phyloP scores from a whole-genome alignment of 2,888 invertebrate genomes.

The Oligia strigilis region DNA sequence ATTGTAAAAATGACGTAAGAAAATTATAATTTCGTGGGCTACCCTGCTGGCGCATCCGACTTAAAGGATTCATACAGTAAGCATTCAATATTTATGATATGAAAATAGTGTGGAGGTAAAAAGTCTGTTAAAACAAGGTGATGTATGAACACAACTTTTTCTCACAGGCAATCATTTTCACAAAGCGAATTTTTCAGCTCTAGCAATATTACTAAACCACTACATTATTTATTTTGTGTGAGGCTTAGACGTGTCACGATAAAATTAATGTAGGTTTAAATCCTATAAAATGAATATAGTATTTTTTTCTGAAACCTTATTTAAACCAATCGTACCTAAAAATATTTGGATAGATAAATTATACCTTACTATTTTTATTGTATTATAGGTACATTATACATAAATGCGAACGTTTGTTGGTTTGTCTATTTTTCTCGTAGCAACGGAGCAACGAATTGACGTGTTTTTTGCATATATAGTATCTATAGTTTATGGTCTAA shows the following conservation, averaged over 20 bases:
- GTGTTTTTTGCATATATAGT: background rate
- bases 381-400: background rate
- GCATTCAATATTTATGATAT: slow-evolving; percentile 39
- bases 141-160: background rate
- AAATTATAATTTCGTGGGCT: background rate
- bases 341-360: background rate
- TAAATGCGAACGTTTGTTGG: background rate
- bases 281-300: background rate
- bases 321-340: background rate
- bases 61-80: slow-evolving; percentile 2
- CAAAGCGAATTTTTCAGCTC: background rate
- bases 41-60: background rate
- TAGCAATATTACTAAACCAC: slow-evolving; percentile 12
- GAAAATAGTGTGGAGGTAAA: slow-evolving; percentile 36
- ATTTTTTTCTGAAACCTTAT: background rate
- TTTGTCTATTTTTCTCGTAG: background rate
- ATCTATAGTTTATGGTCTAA: background rate
- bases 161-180: slow-evolving; percentile 9
- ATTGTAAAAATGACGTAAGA: background rate
- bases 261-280: background rate
- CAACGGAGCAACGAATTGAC: too few species aligned
- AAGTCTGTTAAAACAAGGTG: slow-evolving; percentile 6
- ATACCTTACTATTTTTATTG: background rate
- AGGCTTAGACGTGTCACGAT: background rate
- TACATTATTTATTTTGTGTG: slow-evolving; percentile 1